Evolutionary conservation across 2,113 vertebrate genomes (phyloP).

Genomic region (Australoheros scitulus): DNA sequence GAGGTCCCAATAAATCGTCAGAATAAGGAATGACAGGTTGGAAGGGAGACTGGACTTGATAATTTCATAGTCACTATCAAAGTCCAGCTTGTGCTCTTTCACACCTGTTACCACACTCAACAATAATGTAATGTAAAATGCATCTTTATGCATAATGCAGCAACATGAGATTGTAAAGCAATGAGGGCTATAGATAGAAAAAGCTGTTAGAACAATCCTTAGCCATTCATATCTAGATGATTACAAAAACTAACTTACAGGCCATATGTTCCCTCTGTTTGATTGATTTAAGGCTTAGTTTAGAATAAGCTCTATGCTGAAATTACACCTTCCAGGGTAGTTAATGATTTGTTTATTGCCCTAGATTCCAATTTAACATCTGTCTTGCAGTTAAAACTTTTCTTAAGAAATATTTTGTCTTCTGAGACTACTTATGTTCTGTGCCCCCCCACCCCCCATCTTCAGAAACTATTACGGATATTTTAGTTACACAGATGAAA

Average conservation of each 20-base stretch:
- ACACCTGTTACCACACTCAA: no score
- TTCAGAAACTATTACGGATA: not conserved
- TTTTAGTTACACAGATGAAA: not conserved
- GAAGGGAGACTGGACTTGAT: no score
- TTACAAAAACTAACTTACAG: constrained; percentile 2
- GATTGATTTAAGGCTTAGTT: constrained; percentile 20
- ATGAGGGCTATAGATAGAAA: not conserved
- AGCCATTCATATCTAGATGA: not conserved
- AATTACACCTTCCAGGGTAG: constrained; percentile 3
- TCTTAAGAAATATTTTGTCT: not conserved
- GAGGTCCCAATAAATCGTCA: no score
- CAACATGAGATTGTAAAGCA: not conserved
- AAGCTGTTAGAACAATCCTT: not conserved
- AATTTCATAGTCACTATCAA: no score
- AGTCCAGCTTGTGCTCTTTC: no score
- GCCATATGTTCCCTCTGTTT: constrained; percentile 30
- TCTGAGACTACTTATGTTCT: not conserved
- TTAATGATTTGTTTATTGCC: constrained; percentile 28
- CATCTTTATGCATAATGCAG: not conserved
- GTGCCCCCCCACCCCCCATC: not conserved
- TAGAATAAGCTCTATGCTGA: constrained; percentile 38
- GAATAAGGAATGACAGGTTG: no score
- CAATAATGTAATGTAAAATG: no score
- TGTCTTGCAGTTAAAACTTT: constrained; percentile 14
- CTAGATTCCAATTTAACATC: constrained; percentile 23